These are phyloP conservation scores for Ursus arctos DNA, from an alignment of 2,113 vertebrate species.

Conservation along the genomic window DNA sequence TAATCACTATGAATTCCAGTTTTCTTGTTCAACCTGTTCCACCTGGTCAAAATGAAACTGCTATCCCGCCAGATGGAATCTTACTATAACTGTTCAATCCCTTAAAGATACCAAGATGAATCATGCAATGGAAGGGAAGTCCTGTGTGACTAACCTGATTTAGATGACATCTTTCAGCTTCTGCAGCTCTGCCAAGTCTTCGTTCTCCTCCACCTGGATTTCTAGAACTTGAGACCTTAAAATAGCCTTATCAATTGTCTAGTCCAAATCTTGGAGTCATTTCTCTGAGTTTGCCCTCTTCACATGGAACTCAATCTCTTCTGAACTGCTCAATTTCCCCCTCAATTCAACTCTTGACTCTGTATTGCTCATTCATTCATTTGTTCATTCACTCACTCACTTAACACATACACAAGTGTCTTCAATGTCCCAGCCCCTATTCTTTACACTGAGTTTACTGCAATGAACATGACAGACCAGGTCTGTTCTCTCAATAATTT, in stretches of 20 bases:
- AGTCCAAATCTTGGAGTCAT: background rate
- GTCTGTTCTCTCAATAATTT: background rate
- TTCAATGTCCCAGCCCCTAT: background rate
- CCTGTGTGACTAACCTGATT: background rate
- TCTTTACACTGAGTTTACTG: background rate
- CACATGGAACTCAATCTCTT: background rate
- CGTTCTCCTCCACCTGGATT: background rate
- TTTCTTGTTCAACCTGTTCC: slow-evolving; percentile 55
- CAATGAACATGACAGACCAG: background rate
- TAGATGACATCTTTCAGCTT: background rate
- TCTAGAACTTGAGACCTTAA: background rate
- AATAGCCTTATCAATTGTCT: background rate
- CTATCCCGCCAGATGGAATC: slow-evolving; percentile 24
- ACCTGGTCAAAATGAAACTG: background rate
- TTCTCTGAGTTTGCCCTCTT: background rate
- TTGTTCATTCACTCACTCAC: background rate
- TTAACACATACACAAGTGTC: background rate
- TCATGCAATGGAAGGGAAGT: background rate
- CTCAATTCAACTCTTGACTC: background rate
- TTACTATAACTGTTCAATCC: slow-evolving; percentile 51
- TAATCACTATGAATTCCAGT: background rate
- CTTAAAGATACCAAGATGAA: background rate
- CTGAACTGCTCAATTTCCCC: background rate
- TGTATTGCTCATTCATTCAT: background rate
- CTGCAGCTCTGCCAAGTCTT: background rate